These are phyloP conservation scores for Drosophila sucinea DNA, from an alignment of 1,140 invertebrate genomes.

Conservation along the genomic window DNA sequence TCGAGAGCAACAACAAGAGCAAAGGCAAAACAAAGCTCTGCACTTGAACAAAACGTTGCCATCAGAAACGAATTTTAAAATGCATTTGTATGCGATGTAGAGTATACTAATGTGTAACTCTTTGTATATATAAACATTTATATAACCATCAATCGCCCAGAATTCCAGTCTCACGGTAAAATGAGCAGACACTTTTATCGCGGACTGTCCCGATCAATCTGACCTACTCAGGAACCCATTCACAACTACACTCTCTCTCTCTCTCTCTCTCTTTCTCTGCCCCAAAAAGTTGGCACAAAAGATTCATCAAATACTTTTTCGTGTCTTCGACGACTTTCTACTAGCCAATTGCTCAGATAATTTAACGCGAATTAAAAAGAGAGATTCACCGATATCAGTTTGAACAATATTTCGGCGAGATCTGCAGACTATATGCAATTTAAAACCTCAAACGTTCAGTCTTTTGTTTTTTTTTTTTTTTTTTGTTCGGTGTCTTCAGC, in stretches of 20 bases:
- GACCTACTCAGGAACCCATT: too few relatives aligned
- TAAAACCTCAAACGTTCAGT: conserved; percentile 26
- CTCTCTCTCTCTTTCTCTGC: background rate
- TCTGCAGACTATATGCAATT: conserved; percentile 23
- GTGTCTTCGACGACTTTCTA: background rate
- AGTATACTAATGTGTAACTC: background rate
- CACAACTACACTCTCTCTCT: too few relatives aligned
- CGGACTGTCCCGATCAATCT: too few relatives aligned
- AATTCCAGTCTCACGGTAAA: too few relatives aligned
- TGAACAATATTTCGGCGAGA: conserved; percentile 3
- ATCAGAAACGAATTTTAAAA: conserved; percentile 77
- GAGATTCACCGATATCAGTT: background rate
- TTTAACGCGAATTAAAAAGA: background rate
- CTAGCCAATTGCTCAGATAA: background rate
- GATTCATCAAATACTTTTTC: conserved; percentile 49
- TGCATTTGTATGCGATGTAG: conserved; percentile 30
- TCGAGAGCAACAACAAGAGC: conserved; percentile 41
- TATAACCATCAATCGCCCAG: too few relatives aligned
- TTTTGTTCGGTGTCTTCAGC: too few relatives aligned
- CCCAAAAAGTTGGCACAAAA: conserved; percentile 47
- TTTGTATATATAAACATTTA: too few relatives aligned
- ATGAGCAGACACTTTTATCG: too few relatives aligned
- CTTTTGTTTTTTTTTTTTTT: conserved; percentile 13
- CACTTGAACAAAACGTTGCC: conserved; percentile 77
- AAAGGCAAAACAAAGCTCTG: conserved; percentile 54